phyloP scores from a whole-genome alignment of 2,797 vertebrate species.

The Anguilla megastoma region DNA sequence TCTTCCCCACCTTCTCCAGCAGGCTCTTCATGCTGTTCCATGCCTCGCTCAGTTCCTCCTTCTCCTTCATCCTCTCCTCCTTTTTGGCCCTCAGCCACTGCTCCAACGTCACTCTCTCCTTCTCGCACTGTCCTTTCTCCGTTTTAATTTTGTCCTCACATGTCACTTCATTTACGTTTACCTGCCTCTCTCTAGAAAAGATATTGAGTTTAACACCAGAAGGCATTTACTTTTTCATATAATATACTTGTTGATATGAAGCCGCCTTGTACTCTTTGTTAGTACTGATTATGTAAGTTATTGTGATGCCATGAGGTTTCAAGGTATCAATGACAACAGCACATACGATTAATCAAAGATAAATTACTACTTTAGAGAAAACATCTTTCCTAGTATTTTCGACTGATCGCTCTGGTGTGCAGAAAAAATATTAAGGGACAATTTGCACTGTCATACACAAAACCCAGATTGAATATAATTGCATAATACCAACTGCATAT shows the following conservation, averaged over 20 bases:
- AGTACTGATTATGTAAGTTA: not conserved
- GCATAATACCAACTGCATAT: too few relatives aligned
- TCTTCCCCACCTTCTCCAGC: constrained; percentile 5
- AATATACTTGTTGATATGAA: too few relatives aligned
- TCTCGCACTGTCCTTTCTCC: not conserved
- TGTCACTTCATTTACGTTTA: not conserved
- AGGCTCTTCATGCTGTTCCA: not conserved
- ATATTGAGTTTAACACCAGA: not conserved
- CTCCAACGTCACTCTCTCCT: not conserved
- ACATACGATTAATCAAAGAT: not conserved
- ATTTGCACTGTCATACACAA: too few relatives aligned
- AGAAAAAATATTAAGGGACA: too few relatives aligned
- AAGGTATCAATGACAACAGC: not conserved
- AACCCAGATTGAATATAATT: too few relatives aligned
- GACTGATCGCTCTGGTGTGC: not conserved
- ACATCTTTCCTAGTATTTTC: not conserved
- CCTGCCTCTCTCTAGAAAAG: not conserved
- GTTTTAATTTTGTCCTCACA: not conserved
- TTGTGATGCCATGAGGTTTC: not conserved
- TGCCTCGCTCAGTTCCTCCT: not conserved
- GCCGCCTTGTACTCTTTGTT: not conserved
- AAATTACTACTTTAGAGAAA: too few relatives aligned
- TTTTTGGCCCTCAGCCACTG: not conserved
- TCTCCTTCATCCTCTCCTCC: not conserved
- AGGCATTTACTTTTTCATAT: too few relatives aligned